These are phyloP conservation scores for Athene noctua DNA, from an alignment of 2,113 vertebrate species.

Conservation along the genomic window DNA sequence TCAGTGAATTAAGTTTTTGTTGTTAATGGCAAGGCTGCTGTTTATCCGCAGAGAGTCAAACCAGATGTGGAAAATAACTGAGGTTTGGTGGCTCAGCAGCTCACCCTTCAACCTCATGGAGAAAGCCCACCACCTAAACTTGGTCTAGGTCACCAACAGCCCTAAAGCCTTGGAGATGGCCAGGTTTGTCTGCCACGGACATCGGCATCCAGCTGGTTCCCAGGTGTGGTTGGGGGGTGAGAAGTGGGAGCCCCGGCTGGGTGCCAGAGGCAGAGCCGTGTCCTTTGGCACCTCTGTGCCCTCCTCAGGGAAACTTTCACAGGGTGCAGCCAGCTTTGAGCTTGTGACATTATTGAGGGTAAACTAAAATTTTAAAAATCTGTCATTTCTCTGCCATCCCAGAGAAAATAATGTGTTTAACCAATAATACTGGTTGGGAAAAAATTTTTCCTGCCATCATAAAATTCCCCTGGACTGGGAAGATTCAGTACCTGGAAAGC, in stretches of 20 bases:
- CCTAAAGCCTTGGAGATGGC: neutral
- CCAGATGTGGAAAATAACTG: conserved; percentile 73
- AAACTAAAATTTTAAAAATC: neutral
- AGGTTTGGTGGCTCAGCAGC: conserved; percentile 45
- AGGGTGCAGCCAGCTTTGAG: neutral
- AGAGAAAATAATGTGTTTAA: neutral
- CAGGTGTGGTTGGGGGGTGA: neutral
- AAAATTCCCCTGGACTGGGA: neutral
- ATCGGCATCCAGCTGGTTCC: neutral
- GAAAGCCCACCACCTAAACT: neutral
- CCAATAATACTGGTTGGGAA: neutral
- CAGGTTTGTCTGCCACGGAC: fast-evolving
- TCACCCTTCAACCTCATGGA: conserved; percentile 30
- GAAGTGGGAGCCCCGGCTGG: neutral
- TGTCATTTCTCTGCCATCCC: neutral
- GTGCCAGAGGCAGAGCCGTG: neutral
- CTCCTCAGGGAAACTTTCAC: neutral
- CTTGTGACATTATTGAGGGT: neutral
- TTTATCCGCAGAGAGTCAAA: conserved; percentile 76
- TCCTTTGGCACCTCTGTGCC: neutral
- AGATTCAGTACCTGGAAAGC: neutral
- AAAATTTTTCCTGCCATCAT: neutral
- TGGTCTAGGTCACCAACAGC: neutral
- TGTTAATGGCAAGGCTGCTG: conserved; percentile 75
- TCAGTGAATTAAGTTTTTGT: conserved; percentile 78